Percentiles rank a stretch among this genome's conserved stretches.
phyloP scores from a whole-genome alignment of 2,797 vertebrate species.

The Macropodus opercularis region DNA sequence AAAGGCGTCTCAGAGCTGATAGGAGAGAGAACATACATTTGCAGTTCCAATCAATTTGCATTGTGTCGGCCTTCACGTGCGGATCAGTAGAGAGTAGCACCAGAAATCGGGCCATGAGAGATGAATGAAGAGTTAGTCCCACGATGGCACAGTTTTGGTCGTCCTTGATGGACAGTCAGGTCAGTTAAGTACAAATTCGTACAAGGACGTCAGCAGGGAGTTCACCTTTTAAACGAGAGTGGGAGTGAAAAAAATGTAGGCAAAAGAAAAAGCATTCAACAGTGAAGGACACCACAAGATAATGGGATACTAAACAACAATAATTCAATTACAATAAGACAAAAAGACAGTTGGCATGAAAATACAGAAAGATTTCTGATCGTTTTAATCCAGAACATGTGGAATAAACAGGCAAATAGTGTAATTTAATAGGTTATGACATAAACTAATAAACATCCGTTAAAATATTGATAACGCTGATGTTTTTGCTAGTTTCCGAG shows the following conservation, averaged over 20 bases:
- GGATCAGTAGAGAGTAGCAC: constrained; percentile 38
- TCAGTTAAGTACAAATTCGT: constrained; percentile 33
- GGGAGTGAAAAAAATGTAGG: constrained; percentile 8
- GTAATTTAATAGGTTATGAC: no score
- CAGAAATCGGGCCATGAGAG: constrained; percentile 29
- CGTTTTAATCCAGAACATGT: not conserved
- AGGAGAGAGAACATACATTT: constrained; percentile 40
- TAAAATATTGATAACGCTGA: no score
- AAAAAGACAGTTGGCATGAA: constrained; percentile 16
- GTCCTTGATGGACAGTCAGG: constrained; percentile 32
- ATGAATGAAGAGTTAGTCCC: constrained; percentile 19
- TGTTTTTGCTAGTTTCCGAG: no score
- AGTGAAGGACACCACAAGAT: constrained; percentile 43
- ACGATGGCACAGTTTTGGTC: not conserved
- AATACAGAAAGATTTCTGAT: constrained; percentile 19
- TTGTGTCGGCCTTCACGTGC: constrained; percentile 30
- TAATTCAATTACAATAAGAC: constrained; percentile 22
- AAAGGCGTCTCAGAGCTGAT: constrained; percentile 57
- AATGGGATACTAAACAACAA: constrained; percentile 19
- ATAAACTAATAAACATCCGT: no score
- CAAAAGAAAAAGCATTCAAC: constrained; percentile 23
- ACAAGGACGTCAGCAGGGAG: constrained; percentile 7
- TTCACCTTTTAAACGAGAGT: not conserved
- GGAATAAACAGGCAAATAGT: constrained; percentile 5
- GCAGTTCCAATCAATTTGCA: constrained; percentile 54